Base-by-base conservation (phyloP, 2,113 vertebrate species). In the Takifugu bimaculatus region DNA sequence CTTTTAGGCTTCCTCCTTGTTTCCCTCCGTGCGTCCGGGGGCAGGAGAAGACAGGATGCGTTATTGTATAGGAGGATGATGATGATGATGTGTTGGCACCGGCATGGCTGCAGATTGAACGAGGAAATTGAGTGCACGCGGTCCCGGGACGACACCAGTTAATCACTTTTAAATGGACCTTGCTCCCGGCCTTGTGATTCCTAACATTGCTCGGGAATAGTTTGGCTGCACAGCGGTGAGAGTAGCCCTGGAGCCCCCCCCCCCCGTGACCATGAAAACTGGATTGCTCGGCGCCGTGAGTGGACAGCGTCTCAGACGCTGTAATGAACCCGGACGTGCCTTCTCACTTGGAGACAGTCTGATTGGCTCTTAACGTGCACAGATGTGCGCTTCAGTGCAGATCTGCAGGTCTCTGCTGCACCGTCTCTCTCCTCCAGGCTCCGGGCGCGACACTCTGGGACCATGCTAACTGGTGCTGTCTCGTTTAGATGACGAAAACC, bases 241-340 rank as follows among this genome's bases (percentile, higher is more conserved):
- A 61, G 69, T 50, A 58, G 63, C 1, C 72, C 50, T 25, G 52
- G 78, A 79, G 68, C 72, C 71, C 80, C 78, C 80, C 70, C 62
- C 63, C 68, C 42, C 54, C 53, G 55, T 60, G 61, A 25, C 64
- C 57, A 60, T 78, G 70, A 82, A 68, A 54, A 70, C 57, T 39
- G 13, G n/a, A 48, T 48, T 48, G 45, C n/a, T 2, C 45, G 45
- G 45, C 15, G 45, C 13, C 13, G 45, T n/a, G 13, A n/a, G 13
- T 48, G 45, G 13, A n/a, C 20, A 13, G 6, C 42, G 42, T 43
- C 42, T 6, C 42, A 43, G 6, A 43, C 42, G 20, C 20, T 20
- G 20, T 20, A 20, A 20, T 20, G 20, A 20, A 20, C 20, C 20
- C 20, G 20, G 20, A 20, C 20, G 20, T 20, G 20, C 20, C 20